These are phyloP conservation scores for Jaculus jaculus DNA, from an alignment of 2,113 vertebrate genomes.

Conservation along the genomic window DNA sequence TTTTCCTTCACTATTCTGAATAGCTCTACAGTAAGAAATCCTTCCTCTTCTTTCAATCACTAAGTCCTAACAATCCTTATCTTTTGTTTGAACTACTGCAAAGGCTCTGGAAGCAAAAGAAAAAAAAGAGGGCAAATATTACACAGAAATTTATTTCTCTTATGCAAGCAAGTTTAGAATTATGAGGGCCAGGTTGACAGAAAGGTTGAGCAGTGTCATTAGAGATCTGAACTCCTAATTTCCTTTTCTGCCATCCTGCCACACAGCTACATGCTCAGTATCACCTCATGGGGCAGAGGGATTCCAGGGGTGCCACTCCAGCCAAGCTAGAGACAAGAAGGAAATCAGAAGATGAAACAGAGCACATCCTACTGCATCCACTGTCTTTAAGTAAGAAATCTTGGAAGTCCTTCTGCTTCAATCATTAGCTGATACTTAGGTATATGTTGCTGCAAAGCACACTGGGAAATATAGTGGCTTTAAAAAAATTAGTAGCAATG, in stretches of 20 bases:
- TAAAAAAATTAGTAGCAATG: not conserved
- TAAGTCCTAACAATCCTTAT: not conserved
- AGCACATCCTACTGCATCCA: no score
- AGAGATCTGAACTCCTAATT: not conserved
- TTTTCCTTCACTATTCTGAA: not conserved
- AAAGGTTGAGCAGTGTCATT: not conserved
- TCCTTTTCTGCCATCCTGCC: not conserved
- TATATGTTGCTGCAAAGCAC: not conserved
- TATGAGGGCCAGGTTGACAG: no score
- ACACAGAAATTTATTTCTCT: not conserved
- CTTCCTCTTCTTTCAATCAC: not conserved
- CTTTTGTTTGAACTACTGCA: not conserved
- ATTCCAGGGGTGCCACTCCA: not conserved
- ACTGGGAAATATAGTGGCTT: not conserved
- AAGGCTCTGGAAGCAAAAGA: not conserved
- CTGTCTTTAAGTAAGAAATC: not conserved
- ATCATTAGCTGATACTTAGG: not conserved
- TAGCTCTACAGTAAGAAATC: not conserved
- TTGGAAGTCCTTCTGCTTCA: not conserved
- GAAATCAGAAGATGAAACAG: not conserved
- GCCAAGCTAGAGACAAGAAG: not conserved
- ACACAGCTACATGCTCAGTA: not conserved
- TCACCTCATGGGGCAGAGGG: not conserved
- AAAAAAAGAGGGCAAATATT: conserved; percentile 3
- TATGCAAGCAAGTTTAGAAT: not conserved